Conservation (phyloP, 2,797 vertebrate species). For the Pseudomugil gertrudae region DNA sequence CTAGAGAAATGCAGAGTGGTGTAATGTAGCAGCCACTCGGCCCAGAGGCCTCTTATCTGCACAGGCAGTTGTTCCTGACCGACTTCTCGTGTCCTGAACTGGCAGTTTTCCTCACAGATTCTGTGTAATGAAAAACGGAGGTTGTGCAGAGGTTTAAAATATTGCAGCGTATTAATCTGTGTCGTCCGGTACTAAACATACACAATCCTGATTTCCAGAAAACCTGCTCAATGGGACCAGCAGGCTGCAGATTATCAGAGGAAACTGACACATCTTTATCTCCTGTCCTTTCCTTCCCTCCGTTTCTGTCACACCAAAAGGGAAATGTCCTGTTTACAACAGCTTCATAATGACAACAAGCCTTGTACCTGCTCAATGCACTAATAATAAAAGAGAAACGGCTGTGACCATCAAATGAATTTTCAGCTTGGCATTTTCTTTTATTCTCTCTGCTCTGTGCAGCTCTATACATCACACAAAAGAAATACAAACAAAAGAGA, state of each 20-base stretch:
- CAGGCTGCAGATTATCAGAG: slow-evolving; percentile 6
- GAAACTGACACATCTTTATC: slow-evolving; percentile 9
- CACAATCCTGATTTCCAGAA: slow-evolving; percentile 10
- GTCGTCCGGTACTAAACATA: slow-evolving; percentile 9
- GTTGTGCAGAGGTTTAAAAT: slow-evolving; percentile 9
- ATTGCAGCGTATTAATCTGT: slow-evolving; percentile 3
- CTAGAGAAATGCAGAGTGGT: not conserved
- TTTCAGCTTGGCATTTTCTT: slow-evolving; percentile 42
- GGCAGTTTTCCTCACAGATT: slow-evolving; percentile 15
- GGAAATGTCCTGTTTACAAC: slow-evolving; percentile 35
- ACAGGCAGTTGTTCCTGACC: slow-evolving; percentile 7
- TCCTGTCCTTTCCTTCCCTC: slow-evolving; percentile 4
- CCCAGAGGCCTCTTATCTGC: not conserved
- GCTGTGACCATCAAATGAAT: slow-evolving; percentile 37
- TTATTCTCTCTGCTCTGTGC: slow-evolving; percentile 45
- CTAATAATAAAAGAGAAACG: slow-evolving; percentile 41
- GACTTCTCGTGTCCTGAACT: slow-evolving; percentile 9
- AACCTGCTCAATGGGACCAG: not conserved
- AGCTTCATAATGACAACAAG: slow-evolving; percentile 30
- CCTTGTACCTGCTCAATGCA: slow-evolving; percentile 20
- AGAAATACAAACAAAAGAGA: slow-evolving; percentile 36
- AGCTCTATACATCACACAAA: slow-evolving; percentile 28
- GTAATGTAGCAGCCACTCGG: not conserved
- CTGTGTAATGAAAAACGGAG: slow-evolving; percentile 16
- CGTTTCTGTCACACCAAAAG: slow-evolving; percentile 20